Base-by-base conservation (phyloP, 2,888 invertebrate genomes). In the Catonia carolina region DNA sequence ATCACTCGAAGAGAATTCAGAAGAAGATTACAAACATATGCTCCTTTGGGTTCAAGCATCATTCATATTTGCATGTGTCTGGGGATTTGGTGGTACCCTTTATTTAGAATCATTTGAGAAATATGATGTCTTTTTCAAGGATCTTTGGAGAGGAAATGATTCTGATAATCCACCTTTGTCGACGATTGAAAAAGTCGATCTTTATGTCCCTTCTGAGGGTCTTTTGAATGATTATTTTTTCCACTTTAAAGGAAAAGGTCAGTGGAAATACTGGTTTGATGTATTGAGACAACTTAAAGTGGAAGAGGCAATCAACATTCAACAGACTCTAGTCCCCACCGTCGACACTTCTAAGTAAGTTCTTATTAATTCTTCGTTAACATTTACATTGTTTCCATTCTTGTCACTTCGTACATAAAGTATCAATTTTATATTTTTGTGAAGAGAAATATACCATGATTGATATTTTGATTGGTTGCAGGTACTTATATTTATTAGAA, bases 221-320 rank as follows among this genome's bases (percentile, higher is more conserved):
- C 71, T 82, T 51, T 73, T 95, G 6, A 83, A 86, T 64, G 95
- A 96, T 70, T 89, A 88, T 71, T 80, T 80, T 65, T 96, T 88
- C 68, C 78, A 85, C 70, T 89, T 80, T 68, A 89, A 86, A 71
- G 82, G 84, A 39, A 86, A 89, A 70, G 95, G 95, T 0, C 78
- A 78, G 49, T 96, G 95, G 95, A 88, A 87, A 68, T 83, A 83
- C 53, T 94, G 90, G 86, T 82, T 82, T 1, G 94, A 95, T 55
- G 69, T 85, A 49, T 82, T 89, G 0, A 81, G 79, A 67, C 68
- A 72, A 35, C 76, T 78, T 23, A 85, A 84, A 69, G 76, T 85
- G 57, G 67, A 72, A 14, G 70, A 70, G 36, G 65, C 67, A 2
- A 70, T 69, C 39, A 67, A 68, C 53, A 62, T 72, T 23, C 63